phyloP scores from a whole-genome alignment of 2,888 invertebrate species.

The Zonitis immaculata region DNA sequence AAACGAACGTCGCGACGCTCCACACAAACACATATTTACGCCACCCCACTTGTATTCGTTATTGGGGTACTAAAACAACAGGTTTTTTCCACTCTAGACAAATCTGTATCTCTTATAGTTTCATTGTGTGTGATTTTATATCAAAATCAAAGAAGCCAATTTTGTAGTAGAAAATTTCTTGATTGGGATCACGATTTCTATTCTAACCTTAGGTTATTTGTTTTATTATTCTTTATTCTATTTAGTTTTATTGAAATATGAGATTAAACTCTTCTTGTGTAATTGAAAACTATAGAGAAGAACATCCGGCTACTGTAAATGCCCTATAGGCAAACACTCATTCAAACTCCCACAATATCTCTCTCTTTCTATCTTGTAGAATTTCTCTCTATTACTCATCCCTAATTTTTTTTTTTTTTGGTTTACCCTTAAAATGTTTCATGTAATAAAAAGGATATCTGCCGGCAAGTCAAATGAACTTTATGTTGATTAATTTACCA shows the following conservation, averaged over 20 bases:
- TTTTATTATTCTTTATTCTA: not conserved
- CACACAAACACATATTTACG: too few species aligned
- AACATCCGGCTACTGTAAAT: constrained; percentile 14
- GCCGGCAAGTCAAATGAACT: constrained; percentile 15
- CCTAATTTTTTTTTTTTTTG: too few species aligned
- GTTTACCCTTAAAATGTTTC: constrained; percentile 6
- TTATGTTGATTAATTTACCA: constrained; percentile 16
- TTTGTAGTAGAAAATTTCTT: too few species aligned
- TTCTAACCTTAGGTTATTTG: not conserved
- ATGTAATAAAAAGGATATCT: constrained; percentile 12
- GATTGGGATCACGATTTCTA: too few species aligned
- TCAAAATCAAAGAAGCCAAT: too few species aligned
- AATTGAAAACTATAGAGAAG: constrained; percentile 26
- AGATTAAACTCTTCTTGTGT: constrained; percentile 27
- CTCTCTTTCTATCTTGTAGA: not conserved
- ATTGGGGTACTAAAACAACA: not conserved
- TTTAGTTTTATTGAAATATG: constrained; percentile 4
- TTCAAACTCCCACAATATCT: not conserved
- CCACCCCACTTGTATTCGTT: too few species aligned
- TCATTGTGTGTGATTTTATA: not conserved
- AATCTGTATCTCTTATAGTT: not conserved
- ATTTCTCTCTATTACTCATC: too few species aligned
- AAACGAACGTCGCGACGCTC: not conserved
- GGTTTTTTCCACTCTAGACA: not conserved
- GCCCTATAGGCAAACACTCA: constrained; percentile 8